phyloP scores from a whole-genome alignment of 2,797 vertebrate genomes.

The Sphaeramia orbicularis region DNA sequence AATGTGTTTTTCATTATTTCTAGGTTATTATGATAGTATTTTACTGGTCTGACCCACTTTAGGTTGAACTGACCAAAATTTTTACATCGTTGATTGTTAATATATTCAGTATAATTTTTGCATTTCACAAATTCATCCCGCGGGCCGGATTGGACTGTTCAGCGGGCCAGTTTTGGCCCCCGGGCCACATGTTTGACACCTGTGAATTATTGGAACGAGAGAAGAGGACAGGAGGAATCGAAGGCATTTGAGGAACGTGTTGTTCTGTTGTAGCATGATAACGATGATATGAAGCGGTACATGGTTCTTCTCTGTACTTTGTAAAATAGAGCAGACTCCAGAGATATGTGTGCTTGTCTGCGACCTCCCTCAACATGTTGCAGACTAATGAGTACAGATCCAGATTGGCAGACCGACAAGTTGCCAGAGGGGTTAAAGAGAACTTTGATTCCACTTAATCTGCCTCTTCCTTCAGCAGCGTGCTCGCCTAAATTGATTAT shows the following conservation, averaged over 20 bases:
- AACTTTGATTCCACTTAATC: conserved; percentile 60
- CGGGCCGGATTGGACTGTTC: no score
- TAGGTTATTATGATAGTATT: no score
- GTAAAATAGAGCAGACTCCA: background rate
- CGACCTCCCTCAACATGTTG: conserved; percentile 14
- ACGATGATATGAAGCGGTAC: conserved; percentile 11
- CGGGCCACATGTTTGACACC: no score
- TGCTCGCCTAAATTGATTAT: conserved; percentile 49
- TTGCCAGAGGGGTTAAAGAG: conserved; percentile 53
- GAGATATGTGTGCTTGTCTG: background rate
- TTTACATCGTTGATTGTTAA: no score
- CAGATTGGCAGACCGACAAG: conserved; percentile 42
- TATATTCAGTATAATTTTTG: no score
- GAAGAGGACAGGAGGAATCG: conserved; percentile 3
- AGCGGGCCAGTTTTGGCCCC: no score
- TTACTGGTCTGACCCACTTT: no score
- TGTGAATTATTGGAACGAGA: conserved; percentile 27
- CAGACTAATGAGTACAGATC: conserved; percentile 47
- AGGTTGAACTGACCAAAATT: no score
- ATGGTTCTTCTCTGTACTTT: background rate
- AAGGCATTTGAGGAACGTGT: conserved; percentile 13
- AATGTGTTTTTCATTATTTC: no score
- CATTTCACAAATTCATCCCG: no score
- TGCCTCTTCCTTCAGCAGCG: conserved; percentile 36
- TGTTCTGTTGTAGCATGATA: conserved; percentile 9